Percentiles rank a stretch among this genome's conserved stretches.
Evolutionary conservation across 1,140 invertebrate genomes (phyloP).

Genomic region (Neoseiulus cucumeris): DNA sequence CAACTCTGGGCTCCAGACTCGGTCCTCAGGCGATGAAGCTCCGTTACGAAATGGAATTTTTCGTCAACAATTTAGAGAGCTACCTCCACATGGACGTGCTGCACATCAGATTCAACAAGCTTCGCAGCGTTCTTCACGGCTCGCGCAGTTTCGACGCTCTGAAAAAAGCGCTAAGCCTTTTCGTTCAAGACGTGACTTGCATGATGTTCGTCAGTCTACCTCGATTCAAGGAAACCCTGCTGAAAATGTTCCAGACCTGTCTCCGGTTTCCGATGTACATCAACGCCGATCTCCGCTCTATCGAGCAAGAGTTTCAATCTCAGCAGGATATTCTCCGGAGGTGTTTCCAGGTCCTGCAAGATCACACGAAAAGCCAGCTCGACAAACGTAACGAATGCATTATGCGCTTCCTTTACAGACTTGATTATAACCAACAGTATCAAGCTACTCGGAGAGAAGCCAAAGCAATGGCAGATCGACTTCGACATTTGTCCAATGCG

Average conservation of each 20-base stretch:
- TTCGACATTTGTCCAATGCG: not conserved
- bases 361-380: not conserved
- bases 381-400: constrained; percentile 7
- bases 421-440: constrained; percentile 1
- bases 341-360: not conserved
- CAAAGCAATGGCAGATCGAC: not conserved
- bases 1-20: not conserved
- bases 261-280: not conserved
- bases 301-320: constrained; percentile 2
- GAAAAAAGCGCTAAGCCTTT: not conserved
- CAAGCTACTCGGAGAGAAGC: not conserved
- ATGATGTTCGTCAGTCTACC: constrained; percentile 8
- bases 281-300: not conserved
- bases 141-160: not conserved
- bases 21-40: not conserved
- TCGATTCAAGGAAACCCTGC: not conserved
- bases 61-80: not conserved
- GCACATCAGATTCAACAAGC: not conserved
- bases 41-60: constrained; percentile 5
- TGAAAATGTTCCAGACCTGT: constrained; percentile 6
- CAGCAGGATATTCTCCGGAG: constrained; percentile 2
- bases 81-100: constrained; percentile 6
- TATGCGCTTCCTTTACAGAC: constrained; percentile 1
- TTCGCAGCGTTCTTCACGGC: not conserved
- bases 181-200: not conserved